phyloP scores from a whole-genome alignment of 2,888 invertebrate species.

The Drosophila nigricruria region DNA sequence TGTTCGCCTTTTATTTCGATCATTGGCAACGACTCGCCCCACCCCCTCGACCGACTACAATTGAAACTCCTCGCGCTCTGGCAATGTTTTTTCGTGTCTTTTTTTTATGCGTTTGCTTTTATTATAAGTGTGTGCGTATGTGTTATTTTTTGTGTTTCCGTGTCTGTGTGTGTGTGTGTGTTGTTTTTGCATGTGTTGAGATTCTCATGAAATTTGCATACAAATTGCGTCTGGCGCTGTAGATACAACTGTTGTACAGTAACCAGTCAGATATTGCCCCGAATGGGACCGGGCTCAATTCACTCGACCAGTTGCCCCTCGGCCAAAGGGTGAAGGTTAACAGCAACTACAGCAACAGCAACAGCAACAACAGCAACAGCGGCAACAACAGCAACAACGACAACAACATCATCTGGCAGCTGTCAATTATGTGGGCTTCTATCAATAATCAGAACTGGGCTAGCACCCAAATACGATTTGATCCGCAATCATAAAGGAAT shows the following conservation, averaged over 20 bases:
- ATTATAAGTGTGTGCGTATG: slow-evolving; percentile 24
- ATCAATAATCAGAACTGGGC: slow-evolving; percentile 60
- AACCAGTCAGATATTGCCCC: slow-evolving; percentile 20
- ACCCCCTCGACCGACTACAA: neutral
- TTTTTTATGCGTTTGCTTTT: slow-evolving; percentile 38
- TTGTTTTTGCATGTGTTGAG: slow-evolving; percentile 79
- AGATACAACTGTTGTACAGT: slow-evolving; percentile 45
- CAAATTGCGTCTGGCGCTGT: slow-evolving; percentile 82
- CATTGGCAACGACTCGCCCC: slow-evolving; percentile 3
- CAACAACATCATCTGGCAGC: slow-evolving; percentile 52
- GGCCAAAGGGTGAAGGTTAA: slow-evolving; percentile 53
- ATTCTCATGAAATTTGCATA: slow-evolving; percentile 84
- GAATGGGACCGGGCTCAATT: slow-evolving; percentile 18
- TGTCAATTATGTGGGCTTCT: slow-evolving; percentile 64
- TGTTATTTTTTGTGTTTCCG: slow-evolving; percentile 74
- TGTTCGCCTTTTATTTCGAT: slow-evolving; percentile 25
- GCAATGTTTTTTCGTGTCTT: slow-evolving; percentile 20
- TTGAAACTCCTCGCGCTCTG: slow-evolving; percentile 17
- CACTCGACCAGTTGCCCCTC: slow-evolving; percentile 5
- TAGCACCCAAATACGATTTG: slow-evolving; percentile 23
- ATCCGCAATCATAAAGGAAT: slow-evolving; percentile 31
- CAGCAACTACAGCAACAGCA: slow-evolving; percentile 32
- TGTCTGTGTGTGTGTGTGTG: slow-evolving; percentile 21
- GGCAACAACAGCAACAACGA: no score
- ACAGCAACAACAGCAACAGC: slow-evolving; percentile 25